Evolutionary conservation across 1,140 invertebrate genomes (phyloP), one percentile per base, ranked within the genome.

Genomic region (Melanaphis sacchari): DNA sequence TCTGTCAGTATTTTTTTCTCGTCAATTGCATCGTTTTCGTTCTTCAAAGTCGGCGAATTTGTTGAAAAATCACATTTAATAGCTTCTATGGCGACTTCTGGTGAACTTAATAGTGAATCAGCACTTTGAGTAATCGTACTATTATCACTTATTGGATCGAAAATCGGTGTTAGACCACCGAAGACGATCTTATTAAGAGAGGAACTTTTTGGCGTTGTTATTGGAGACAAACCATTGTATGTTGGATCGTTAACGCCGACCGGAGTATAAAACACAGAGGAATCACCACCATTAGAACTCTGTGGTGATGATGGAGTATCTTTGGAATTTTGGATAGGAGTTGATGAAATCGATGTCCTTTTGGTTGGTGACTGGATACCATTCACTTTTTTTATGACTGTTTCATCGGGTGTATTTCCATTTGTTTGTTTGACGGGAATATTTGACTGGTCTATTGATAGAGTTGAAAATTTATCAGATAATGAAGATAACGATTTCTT

Each of bases 401-500:
- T 93, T 31, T 93, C 91, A 38, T 93, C 91, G 26, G 36, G 7
- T 36, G 36, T 66, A 31, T 92, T 92, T 40, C 43, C 91, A 36
- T 92, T 84, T 11, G 24, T 52, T 31, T 92, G 76, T 76, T 82
- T 92, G 1, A 49, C 41, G 2, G 90, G 43, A 49, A 92, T 81
- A 26, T 82, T 76, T 41, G 81, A 84, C n/a, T 93, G 76, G 76
- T 93, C 91, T 8, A 85, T 52, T 38, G 85, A 93, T 36, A 90
- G 36, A 15, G n/a, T 8, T 5, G 66, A 49, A 21, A 90, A 54
- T 36, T 82, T 89, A 11, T 82, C 93, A 36, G 54, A 38, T 36
- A 93, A 52, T 21, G 84, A 93, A 26, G 26, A n/a, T 54, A 49
- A 22, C 21, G 88, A 93, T 36, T 91, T 90, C 26, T 94, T 84